Percentiles rank a stretch among this genome's conserved stretches.
Conservation (phyloP, 2,888 invertebrate species). For the Balanococcus diminutus region DNA sequence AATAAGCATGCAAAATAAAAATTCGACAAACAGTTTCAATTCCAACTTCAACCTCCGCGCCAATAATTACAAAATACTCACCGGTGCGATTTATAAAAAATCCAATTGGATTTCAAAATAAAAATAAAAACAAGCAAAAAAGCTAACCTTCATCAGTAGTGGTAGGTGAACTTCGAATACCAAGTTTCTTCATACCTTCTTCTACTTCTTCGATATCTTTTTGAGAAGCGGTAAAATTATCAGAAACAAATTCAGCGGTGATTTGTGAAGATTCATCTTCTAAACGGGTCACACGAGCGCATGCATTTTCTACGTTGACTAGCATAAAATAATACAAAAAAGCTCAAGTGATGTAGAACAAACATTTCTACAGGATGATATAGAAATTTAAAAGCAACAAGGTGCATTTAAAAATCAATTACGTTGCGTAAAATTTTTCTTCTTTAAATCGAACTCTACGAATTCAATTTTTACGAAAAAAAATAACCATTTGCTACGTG, state of each 20-base stretch:
- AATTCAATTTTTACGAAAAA: not conserved
- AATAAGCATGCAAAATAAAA: not conserved
- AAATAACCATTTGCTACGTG: not conserved
- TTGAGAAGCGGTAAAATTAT: conserved; percentile 72
- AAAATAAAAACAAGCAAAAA: not conserved
- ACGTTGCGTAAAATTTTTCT: not conserved
- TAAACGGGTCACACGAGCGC: not conserved
- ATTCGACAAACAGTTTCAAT: not conserved
- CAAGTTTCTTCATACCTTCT: conserved; percentile 77
- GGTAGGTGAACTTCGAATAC: conserved; percentile 66
- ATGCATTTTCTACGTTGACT: conserved; percentile 4
- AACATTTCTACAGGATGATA: not conserved
- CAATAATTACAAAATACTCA: not conserved
- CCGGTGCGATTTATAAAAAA: not conserved
- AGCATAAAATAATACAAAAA: conserved; percentile 13
- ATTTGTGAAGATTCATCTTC: conserved; percentile 57
- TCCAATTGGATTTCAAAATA: not conserved
- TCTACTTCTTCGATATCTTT: conserved; percentile 75
- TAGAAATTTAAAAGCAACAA: not conserved
- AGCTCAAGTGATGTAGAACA: not conserved
- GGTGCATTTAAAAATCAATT: not conserved
- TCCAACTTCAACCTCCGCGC: too few species aligned
- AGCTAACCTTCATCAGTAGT: conserved; percentile 61
- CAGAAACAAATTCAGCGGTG: conserved; percentile 78
- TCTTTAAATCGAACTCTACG: not conserved